phyloP scores from a whole-genome alignment of 2,888 invertebrate genomes.

The Tetanocera ferruginea region DNA sequence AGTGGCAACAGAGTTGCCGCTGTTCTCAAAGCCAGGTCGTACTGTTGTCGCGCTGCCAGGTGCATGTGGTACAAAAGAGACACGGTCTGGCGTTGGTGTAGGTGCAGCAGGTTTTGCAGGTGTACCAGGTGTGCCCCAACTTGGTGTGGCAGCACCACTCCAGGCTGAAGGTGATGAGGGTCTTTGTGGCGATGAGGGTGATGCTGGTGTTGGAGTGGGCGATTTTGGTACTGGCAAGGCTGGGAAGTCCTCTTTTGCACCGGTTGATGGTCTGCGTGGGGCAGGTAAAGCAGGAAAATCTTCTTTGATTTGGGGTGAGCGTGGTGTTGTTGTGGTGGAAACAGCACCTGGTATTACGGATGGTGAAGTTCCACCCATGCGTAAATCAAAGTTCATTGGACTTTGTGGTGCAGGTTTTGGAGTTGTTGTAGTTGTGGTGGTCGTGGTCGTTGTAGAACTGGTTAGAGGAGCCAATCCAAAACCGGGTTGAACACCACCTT shows the following conservation, averaged over 20 bases:
- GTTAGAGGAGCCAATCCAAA: slow-evolving; percentile 57
- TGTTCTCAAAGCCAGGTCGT: slow-evolving; percentile 59
- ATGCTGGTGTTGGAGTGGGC: slow-evolving; percentile 45
- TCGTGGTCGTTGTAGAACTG: slow-evolving; percentile 47
- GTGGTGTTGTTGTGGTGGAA: not conserved
- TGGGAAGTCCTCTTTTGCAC: slow-evolving; percentile 62
- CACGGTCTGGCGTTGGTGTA: slow-evolving; percentile 46
- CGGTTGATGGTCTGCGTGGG: slow-evolving; percentile 51
- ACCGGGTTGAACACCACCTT: slow-evolving; percentile 50
- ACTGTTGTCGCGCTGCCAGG: slow-evolving; percentile 54
- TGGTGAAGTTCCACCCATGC: slow-evolving; percentile 45
- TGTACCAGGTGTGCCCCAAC: slow-evolving; percentile 16
- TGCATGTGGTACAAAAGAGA: slow-evolving; percentile 61
- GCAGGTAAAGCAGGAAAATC: slow-evolving; percentile 52
- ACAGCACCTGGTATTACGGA: not conserved
- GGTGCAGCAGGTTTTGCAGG: not conserved
- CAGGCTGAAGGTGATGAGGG: slow-evolving; percentile 35
- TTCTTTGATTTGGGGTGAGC: slow-evolving; percentile 46
- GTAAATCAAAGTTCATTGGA: slow-evolving; percentile 52
- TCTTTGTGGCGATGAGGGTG: slow-evolving; percentile 42
- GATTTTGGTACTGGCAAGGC: slow-evolving; percentile 58
- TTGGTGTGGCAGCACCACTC: slow-evolving; percentile 38
- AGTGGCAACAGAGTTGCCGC: slow-evolving; percentile 72
- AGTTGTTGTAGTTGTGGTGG: slow-evolving; percentile 53
- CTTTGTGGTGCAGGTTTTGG: slow-evolving; percentile 45